Evolutionary conservation across 2,888 invertebrate species (phyloP).

Genomic region (Nasonovia ribisnigri): DNA sequence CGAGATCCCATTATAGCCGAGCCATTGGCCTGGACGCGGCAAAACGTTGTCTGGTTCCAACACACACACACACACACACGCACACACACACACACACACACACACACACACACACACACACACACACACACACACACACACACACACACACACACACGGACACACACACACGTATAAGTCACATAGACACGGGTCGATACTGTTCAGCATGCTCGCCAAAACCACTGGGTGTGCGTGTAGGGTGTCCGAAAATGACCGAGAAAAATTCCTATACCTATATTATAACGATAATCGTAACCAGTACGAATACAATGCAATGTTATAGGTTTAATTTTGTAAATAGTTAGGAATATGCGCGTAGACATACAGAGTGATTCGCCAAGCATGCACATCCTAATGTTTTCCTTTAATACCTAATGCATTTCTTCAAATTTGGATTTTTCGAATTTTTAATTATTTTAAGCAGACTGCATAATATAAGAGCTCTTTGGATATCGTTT

Average conservation of each 20-base stretch:
- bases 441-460: too few species aligned
- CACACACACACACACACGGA: too few species aligned
- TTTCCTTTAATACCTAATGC: too few species aligned
- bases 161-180: background rate
- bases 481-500: background rate
- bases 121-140: too few species aligned
- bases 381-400: too few species aligned
- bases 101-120: too few species aligned
- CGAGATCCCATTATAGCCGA: background rate
- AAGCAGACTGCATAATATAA: background rate
- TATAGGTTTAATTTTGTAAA: background rate
- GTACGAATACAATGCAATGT: background rate
- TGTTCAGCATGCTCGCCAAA: background rate
- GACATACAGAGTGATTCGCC: too few species aligned
- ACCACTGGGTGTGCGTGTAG: background rate
- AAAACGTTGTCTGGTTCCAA: conserved; percentile 27
- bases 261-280: background rate
- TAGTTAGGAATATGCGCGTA: background rate
- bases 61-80: background rate
- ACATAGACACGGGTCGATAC: conserved; percentile 24
- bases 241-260: background rate
- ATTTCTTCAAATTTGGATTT: too few species aligned
- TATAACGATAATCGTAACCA: background rate
- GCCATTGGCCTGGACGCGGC: conserved; percentile 5
- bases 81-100: background rate